A percentile compares a stretch with the other conserved stretches of the same genome.
Evolutionary conservation across 2,113 vertebrate species (phyloP).

Genomic region (Rana temporaria): DNA sequence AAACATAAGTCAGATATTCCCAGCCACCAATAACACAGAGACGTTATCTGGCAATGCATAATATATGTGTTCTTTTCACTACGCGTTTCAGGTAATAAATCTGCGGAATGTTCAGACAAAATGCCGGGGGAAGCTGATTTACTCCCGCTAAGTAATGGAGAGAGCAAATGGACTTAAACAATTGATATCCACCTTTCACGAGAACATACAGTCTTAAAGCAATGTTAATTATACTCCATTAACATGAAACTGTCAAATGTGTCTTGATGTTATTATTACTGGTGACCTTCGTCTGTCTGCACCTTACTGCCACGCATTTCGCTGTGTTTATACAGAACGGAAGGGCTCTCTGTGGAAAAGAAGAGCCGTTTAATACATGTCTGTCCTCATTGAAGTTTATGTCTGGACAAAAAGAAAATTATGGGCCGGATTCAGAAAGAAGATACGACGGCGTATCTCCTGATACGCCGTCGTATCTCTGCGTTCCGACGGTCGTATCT

Average conservation of each 20-base stretch:
- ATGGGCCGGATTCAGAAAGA: no score
- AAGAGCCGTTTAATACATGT: no score
- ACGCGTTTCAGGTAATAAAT: constrained; percentile 36
- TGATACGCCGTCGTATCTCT: no score
- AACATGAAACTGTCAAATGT: constrained; percentile 66
- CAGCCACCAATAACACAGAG: constrained; percentile 3
- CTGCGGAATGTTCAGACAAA: constrained; percentile 23
- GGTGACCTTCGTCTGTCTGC: constrained; percentile 64
- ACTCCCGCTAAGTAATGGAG: constrained; percentile 47
- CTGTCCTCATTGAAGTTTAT: no score
- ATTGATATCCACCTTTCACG: constrained; percentile 58
- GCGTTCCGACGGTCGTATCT: no score
- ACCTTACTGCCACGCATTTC: constrained; percentile 60
- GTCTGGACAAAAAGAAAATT: no score
- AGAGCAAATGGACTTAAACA: constrained; percentile 60
- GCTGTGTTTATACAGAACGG: neutral
- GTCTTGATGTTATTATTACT: constrained; percentile 63
- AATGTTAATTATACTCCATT: constrained; percentile 63
- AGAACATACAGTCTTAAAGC: constrained; percentile 50
- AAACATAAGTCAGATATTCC: neutral
- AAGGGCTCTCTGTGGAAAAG: no score
- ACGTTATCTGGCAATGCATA: neutral
- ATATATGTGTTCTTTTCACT: constrained; percentile 38
- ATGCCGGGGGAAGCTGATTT: constrained; percentile 43
- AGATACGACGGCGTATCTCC: no score